Base-by-base conservation (phyloP, 2,888 invertebrate species). In the Ephialtes manifestator region DNA sequence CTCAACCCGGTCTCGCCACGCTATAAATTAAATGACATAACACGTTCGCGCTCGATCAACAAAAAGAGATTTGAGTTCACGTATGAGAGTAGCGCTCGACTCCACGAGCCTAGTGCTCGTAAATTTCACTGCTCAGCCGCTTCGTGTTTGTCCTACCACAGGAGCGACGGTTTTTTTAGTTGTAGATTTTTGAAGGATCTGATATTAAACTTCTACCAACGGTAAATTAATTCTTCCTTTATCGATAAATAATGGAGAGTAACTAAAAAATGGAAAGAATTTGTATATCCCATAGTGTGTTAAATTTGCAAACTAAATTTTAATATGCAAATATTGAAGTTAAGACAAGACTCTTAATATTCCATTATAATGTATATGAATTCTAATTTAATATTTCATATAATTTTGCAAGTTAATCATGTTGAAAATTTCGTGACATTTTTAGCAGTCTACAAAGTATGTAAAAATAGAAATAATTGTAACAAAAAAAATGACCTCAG, bases 11-110 rank as follows among this genome's bases (percentile, higher is more conserved):
- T 72, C 71, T 72, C 71, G 53, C 71, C 24, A 74, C 67, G 55
- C 71, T 51, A 83, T 87, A 84, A 86, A 87, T 87, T 84, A 78
- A 86, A 87, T 84, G 84, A 83, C 83, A 84, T 83, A 86, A 86
- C 79, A 75, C 78, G 71, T 83, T 86, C 48, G 71, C 83, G 83
- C 71, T 76, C 82, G 74, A 84, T 87, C 81, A 79, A 74, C 71
- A 81, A 81, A 80, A 72, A 84, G 68, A 70, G 68, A 75, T 68
- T 58, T 71, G 35, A 24, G 48, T 51, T 48, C 58, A 68, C 68
- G 70, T 51, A 15, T 48, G 20, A 28, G 63, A 70, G 63, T 48
- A 60, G 20, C 48, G 51, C 70, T 71, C 51, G 70, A 71, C 63
- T 63, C 15, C 70, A 53, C 18, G 53, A 53, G 48, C 24, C 74